Evolutionary conservation across 2,888 invertebrate genomes (phyloP).

Genomic region (Hemicrepidius hirtus): DNA sequence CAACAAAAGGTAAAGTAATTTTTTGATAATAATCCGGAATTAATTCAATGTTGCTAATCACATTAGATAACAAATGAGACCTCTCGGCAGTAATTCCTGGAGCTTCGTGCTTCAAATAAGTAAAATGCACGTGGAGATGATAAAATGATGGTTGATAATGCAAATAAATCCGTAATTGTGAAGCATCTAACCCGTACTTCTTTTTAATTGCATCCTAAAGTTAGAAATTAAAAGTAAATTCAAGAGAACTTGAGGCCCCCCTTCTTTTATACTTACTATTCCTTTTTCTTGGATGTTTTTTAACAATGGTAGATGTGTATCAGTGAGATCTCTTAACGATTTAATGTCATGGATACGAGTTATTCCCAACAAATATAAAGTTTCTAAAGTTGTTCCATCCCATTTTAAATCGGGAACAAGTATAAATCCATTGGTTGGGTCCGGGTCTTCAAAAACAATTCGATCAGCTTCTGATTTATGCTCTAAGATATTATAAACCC

Average conservation of each 20-base stretch:
- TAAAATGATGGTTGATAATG: conserved; percentile 99
- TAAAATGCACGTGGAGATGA: conserved; percentile 96
- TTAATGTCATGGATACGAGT: conserved; percentile 83
- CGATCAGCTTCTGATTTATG: conserved; percentile 93
- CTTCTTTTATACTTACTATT: conserved; percentile 73
- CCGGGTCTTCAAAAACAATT: conserved; percentile 87
- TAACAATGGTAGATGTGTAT: conserved; percentile 85
- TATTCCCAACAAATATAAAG: conserved; percentile 90
- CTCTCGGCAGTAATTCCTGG: conserved; percentile 90
- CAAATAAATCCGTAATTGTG: conserved; percentile 87
- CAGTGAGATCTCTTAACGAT: conserved; percentile 89
- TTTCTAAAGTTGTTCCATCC: conserved; percentile 86
- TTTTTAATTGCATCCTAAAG: conserved; percentile 83
- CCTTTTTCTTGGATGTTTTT: conserved; percentile 87
- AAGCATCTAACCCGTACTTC: conserved; percentile 82
- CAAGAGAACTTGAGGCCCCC: too few relatives aligned
- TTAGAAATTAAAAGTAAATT: too few relatives aligned
- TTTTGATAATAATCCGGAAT: conserved; percentile 88
- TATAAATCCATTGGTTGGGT: conserved; percentile 88
- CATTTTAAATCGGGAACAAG: conserved; percentile 97
- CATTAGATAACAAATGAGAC: conserved; percentile 89
- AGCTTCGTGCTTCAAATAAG: conserved; percentile 85
- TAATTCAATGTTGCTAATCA: conserved; percentile 93
- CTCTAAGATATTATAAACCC: conserved; percentile 97
- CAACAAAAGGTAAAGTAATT: conserved; percentile 86